These are phyloP conservation scores for Sussaba pulchella DNA, from an alignment of 2,888 invertebrate genomes.

Conservation along the genomic window DNA sequence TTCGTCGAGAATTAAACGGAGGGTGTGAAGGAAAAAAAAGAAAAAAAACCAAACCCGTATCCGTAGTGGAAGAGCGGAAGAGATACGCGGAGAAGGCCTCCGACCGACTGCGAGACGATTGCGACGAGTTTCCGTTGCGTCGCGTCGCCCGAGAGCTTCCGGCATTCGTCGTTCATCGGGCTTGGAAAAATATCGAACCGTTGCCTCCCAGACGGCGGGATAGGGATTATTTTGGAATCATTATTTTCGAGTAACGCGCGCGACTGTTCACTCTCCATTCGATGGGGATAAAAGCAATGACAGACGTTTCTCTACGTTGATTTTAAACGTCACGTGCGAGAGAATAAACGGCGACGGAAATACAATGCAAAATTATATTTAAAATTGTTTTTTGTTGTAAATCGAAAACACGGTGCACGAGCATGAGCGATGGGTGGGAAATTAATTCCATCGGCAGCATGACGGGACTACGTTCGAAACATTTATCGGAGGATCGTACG, in stretches of 20 bases:
- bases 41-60: conserved; percentile 11
- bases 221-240: conserved; percentile 48
- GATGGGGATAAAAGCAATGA: neutral
- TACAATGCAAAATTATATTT: conserved; percentile 28
- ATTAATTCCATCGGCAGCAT: conserved; percentile 51
- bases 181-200: conserved; percentile 5
- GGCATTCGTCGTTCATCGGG: conserved; percentile 41
- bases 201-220: conserved; percentile 15
- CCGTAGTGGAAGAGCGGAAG: conserved; percentile 46
- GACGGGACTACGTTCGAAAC: conserved; percentile 32
- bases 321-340: conserved; percentile 23
- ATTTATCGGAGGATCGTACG: conserved; percentile 58
- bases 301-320: conserved; percentile 21
- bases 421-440: conserved; percentile 50
- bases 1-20: conserved; percentile 45
- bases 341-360: conserved; percentile 48
- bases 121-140: conserved; percentile 29
- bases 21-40: conserved; percentile 43
- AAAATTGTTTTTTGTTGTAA: no score
- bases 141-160: conserved; percentile 32
- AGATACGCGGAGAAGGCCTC: conserved; percentile 22
- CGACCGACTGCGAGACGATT: conserved; percentile 35
- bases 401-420: conserved; percentile 24
- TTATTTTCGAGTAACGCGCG: conserved; percentile 37
- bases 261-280: neutral